Conservation (phyloP, 2,113 vertebrate genomes). For the Australoheros scitulus region DNA sequence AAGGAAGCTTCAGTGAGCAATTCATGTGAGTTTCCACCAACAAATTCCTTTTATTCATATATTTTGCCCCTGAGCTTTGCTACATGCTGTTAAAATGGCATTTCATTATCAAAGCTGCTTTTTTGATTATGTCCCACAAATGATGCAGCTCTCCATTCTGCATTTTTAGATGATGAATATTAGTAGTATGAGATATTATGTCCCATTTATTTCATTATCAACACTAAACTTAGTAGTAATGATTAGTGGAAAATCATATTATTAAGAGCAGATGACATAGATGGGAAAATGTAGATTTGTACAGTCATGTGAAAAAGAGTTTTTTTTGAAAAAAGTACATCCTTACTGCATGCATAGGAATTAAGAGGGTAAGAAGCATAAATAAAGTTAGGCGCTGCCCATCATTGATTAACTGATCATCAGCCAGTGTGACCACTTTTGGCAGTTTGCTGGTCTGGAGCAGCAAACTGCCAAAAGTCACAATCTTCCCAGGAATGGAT, state of each 20-base stretch:
- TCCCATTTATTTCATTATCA: not conserved
- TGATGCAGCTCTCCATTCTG: not conserved
- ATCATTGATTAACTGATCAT: too few species aligned
- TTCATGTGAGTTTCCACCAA: not conserved
- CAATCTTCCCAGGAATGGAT: too few species aligned
- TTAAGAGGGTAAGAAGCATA: not conserved
- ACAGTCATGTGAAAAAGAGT: not conserved
- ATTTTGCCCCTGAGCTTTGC: not conserved
- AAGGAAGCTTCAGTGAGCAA: conserved; percentile 19
- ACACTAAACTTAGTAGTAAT: not conserved
- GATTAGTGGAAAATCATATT: not conserved
- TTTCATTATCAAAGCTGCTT: conserved; percentile 1
- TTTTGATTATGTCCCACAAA: not conserved
- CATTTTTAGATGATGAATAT: not conserved
- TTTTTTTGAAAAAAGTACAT: not conserved
- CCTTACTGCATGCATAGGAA: not conserved
- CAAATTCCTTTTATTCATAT: not conserved
- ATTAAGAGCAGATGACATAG: not conserved
- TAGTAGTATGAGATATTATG: not conserved
- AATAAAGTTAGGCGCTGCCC: not conserved
- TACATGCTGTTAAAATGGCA: not conserved
- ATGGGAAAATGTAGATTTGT: not conserved
- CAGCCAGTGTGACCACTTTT: not conserved
- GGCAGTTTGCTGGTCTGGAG: not conserved
- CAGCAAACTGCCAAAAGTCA: too few species aligned